Evolutionary conservation across 2,888 invertebrate species (phyloP), one percentile per base, ranked within the genome.

Genomic region (Bombylius major): DNA sequence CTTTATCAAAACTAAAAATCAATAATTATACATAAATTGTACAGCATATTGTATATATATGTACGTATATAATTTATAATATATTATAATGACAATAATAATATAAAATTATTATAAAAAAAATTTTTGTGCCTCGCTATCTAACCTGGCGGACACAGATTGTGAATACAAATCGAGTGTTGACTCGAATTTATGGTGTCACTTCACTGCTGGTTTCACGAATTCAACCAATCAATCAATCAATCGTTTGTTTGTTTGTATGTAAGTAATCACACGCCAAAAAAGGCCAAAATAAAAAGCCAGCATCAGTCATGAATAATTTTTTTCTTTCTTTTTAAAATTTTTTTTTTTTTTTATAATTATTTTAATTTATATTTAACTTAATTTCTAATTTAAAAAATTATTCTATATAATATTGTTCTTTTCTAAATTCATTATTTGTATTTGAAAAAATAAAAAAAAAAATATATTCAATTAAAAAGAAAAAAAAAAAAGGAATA

Each of bases 61-160:
- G 23, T 23, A 23, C 23, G 23, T 23, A 23, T 23, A 23, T 23
- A 2, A 23, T 23, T 23, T 23, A 23, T 23, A 23, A 23, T 36
- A 9, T 9, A 36, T 36, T 3, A 36, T 36, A 36, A 36, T 36
- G 1, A 36, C 4, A 36, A 36, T 36, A 36, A 36, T 8, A 8
- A 36, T 9, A 36, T 36, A 36, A 8, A 9, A 6, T 6, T 36
- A 8, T 8, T 36, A 36, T 36, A 36, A 36, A 36, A 36, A 8
- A 36, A 36, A 36, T 54, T 39, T 36, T 51, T 59, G 59, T 61
- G 61, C 59, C 59, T 57, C 58, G 58, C 59, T 59, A 61, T 59
- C 61, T 61, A n/a, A 61, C 61, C 61, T 61, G 61, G 59, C 59
- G 59, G 54, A 61, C 61, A 59, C 59, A 61, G 54, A 59, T 47